Evolutionary conservation across 2,797 vertebrate species (phyloP).

Genomic region (Spheniscus humboldti): DNA sequence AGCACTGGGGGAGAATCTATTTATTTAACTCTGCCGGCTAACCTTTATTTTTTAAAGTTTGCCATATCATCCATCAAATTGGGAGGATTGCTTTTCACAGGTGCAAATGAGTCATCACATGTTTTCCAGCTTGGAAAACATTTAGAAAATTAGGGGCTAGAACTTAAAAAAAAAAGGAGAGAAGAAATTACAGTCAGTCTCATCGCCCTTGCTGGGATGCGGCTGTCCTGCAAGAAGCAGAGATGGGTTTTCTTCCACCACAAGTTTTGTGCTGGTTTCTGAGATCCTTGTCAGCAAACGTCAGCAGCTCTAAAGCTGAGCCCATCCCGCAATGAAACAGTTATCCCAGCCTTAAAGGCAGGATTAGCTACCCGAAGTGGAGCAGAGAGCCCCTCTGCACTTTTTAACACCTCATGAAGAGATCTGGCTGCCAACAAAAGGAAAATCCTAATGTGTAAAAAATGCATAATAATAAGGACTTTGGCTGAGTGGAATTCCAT

Average conservation of each 20-base stretch:
- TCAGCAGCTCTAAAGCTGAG: conserved; percentile 35
- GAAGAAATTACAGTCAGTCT: not conserved
- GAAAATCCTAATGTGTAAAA: conserved; percentile 72
- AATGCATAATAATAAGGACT: conserved; percentile 69
- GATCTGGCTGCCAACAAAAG: conserved; percentile 68
- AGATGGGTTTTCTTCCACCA: not conserved
- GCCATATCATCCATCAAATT: conserved; percentile 52
- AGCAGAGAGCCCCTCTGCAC: conserved; percentile 79
- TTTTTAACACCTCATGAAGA: conserved; percentile 70
- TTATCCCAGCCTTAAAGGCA: conserved; percentile 61
- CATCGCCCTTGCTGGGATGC: not conserved
- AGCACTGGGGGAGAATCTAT: conserved; percentile 1
- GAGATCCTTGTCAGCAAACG: conserved; percentile 32
- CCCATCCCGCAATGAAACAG: conserved; percentile 48
- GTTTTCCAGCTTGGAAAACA: conserved; percentile 55
- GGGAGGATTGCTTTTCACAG: conserved; percentile 49
- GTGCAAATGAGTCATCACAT: conserved; percentile 51
- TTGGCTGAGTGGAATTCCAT: conserved; percentile 61
- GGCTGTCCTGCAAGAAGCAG: not conserved
- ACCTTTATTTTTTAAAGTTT: conserved; percentile 59
- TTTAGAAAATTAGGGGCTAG: conserved; percentile 10
- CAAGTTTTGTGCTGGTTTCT: conserved; percentile 15
- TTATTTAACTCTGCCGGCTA: conserved; percentile 49
- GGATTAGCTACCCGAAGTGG: conserved; percentile 63
- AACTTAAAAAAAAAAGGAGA: not conserved